A percentile compares a stretch with the other conserved stretches of the same genome.
Conservation (phyloP, 2,888 invertebrate species). For the Tachina lurida region DNA sequence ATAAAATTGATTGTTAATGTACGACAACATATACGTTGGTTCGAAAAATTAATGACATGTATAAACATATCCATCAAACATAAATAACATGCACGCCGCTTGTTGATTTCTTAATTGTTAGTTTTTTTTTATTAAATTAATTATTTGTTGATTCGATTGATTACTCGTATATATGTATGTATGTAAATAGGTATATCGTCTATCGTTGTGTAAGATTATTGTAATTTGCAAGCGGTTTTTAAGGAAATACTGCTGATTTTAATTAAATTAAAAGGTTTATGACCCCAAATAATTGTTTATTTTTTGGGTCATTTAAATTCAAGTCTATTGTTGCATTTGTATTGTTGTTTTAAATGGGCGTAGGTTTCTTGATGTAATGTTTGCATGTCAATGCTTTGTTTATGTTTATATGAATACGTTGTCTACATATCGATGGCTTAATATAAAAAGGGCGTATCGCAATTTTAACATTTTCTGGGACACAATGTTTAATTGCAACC, state of each 20-base stretch:
- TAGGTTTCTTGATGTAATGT: conserved; percentile 53
- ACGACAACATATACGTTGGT: not conserved
- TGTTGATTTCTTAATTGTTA: conserved; percentile 14
- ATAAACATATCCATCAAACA: not conserved
- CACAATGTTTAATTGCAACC: too few relatives aligned
- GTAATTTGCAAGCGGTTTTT: not conserved
- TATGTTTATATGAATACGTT: conserved; percentile 41
- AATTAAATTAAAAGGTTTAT: conserved; percentile 53
- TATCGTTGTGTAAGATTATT: conserved; percentile 36
- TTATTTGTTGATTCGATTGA: not conserved
- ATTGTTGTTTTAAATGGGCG: conserved; percentile 56
- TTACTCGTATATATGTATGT: not conserved
- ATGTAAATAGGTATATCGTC: not conserved
- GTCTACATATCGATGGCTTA: too few relatives aligned
- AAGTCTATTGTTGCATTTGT: conserved; percentile 40
- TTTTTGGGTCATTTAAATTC: conserved; percentile 59
- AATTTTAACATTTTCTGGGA: too few relatives aligned
- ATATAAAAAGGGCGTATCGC: too few relatives aligned
- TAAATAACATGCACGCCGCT: conserved; percentile 26
- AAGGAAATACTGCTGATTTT: conserved; percentile 38
- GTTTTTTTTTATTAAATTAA: conserved; percentile 14
- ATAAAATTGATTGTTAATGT: not conserved
- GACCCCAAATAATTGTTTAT: conserved; percentile 27
- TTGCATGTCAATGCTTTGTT: conserved; percentile 61
- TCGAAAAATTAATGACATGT: not conserved